These are phyloP conservation scores for Malacosoma neustria DNA, from an alignment of 2,888 invertebrate species.

Conservation along the genomic window DNA sequence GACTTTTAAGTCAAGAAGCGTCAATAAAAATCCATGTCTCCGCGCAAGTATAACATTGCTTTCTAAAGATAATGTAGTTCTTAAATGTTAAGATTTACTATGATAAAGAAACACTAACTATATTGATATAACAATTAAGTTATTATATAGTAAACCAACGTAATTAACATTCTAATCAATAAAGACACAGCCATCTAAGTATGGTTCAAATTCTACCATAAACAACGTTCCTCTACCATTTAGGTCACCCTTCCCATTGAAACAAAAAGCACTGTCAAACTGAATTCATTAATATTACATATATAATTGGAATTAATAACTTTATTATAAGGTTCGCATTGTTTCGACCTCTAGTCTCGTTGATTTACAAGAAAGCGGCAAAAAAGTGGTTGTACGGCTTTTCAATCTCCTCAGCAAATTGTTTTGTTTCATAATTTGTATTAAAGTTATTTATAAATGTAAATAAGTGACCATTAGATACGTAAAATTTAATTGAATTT, in stretches of 20 bases:
- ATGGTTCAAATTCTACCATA: background rate
- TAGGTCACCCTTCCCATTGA: background rate
- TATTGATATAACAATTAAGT: too few species aligned
- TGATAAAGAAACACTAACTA: too few species aligned
- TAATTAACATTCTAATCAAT: background rate
- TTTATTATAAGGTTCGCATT: background rate
- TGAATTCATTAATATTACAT: background rate
- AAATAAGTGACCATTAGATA: conserved; percentile 14
- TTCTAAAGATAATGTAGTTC: too few species aligned
- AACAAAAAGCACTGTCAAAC: background rate
- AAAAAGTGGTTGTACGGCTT: background rate
- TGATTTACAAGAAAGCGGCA: background rate
- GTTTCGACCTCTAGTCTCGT: background rate
- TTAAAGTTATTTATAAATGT: conserved; percentile 9
- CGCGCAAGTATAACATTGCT: too few species aligned
- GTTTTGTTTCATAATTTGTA: conserved; percentile 5
- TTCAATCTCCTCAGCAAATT: background rate
- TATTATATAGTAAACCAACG: too few species aligned
- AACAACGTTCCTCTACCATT: background rate
- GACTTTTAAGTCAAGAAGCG: too few species aligned
- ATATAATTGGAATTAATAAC: background rate
- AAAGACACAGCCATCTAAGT: too few species aligned
- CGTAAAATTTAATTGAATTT: conserved; percentile 21
- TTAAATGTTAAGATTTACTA: too few species aligned
- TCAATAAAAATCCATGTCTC: too few species aligned